These are phyloP conservation scores for Meandrusa payeni DNA, from an alignment of 2,888 invertebrate species.

Conservation along the genomic window DNA sequence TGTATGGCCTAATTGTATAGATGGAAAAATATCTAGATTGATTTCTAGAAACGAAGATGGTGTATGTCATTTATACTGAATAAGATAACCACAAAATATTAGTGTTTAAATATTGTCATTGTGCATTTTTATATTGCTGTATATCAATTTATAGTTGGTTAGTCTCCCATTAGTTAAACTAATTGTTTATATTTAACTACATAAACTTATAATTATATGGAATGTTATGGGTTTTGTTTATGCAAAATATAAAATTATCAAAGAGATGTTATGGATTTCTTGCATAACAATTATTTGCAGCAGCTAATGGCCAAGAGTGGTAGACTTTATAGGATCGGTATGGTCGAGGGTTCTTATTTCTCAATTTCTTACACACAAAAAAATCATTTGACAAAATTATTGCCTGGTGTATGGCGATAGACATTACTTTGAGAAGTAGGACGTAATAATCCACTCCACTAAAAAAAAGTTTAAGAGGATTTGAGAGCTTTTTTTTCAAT, in stretches of 20 bases:
- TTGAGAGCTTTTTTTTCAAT: too few relatives aligned
- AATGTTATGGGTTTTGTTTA: conserved; percentile 63
- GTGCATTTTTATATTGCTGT: conserved; percentile 48
- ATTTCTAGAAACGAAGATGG: conserved; percentile 12
- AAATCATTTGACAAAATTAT: conserved; percentile 32
- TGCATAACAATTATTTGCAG: too few relatives aligned
- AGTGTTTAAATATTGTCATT: conserved; percentile 18
- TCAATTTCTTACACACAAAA: too few relatives aligned
- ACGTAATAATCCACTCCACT: too few relatives aligned
- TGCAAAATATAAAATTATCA: conserved; percentile 52
- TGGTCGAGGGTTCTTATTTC: too few relatives aligned
- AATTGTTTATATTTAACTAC: conserved; percentile 51
- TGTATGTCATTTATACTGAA: conserved; percentile 4
- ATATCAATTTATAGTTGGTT: conserved; percentile 42
- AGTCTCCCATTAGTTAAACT: conserved; percentile 61
- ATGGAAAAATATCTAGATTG: conserved; percentile 18
- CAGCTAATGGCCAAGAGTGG: too few relatives aligned
- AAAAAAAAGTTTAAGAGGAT: too few relatives aligned
- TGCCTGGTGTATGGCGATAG: conserved; percentile 4
- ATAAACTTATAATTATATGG: conserved; percentile 30
- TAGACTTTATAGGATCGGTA: too few relatives aligned
- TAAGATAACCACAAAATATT: conserved; percentile 8
- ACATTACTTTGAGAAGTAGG: too few relatives aligned
- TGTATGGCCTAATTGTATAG: conserved; percentile 34
- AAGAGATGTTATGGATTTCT: too few relatives aligned